phyloP scores from a whole-genome alignment of 2,888 invertebrate species.

The Lochmaea capreae region DNA sequence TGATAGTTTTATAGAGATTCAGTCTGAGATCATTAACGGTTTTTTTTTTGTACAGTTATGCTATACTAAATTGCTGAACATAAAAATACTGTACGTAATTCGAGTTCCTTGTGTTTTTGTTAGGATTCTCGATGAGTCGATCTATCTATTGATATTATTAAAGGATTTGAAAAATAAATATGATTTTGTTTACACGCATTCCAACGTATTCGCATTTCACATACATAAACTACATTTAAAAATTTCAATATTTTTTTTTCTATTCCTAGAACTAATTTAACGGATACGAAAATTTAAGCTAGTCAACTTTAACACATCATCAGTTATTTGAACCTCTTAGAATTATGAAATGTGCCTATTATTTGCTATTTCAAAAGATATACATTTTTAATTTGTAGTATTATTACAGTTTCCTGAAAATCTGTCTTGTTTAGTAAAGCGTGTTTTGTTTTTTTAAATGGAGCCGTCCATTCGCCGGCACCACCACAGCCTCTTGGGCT shows the following conservation, averaged over 20 bases:
- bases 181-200: not conserved
- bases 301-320: not conserved
- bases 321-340: no score
- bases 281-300: not conserved
- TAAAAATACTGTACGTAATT: not conserved
- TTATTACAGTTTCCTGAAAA: no score
- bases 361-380: not conserved
- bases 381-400: no score
- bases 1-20: no score
- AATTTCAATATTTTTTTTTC: not conserved
- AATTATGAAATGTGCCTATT: no score
- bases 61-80: not conserved
- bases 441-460: no score
- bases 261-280: not conserved
- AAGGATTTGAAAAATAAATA: not conserved
- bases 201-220: slow-evolving; percentile 17
- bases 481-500: no score
- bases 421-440: no score
- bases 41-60: no score
- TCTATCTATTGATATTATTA: slow-evolving; percentile 4
- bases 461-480: no score
- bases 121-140: not conserved
- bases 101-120: not conserved
- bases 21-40: no score
- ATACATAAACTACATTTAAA: not conserved